phyloP scores from a whole-genome alignment of 2,797 vertebrate genomes.

The Sternarchorhynchus goeldii region DNA sequence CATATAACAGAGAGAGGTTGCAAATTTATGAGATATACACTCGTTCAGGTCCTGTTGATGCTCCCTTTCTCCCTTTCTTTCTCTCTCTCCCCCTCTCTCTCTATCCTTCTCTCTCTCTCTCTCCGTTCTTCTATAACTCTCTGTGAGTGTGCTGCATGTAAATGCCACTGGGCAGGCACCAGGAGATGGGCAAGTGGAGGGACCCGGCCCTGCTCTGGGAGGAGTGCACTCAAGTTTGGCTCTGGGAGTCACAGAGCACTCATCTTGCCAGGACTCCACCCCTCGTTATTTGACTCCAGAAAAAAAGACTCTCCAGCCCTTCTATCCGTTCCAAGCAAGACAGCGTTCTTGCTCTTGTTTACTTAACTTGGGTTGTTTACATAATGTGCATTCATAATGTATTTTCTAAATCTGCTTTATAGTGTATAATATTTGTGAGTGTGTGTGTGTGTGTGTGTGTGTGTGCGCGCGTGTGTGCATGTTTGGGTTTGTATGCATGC shows the following conservation, averaged over 20 bases:
- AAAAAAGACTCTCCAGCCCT: not conserved
- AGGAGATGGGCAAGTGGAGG: slow-evolving; percentile 12
- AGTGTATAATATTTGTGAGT: slow-evolving; percentile 1
- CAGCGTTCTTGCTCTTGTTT: too few species aligned
- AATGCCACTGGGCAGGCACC: slow-evolving; percentile 19
- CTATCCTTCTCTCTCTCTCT: not conserved
- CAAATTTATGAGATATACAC: too few species aligned
- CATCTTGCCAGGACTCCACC: not conserved
- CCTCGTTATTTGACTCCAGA: not conserved
- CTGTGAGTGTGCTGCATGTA: not conserved
- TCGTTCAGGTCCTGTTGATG: too few species aligned
- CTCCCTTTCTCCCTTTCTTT: not conserved
- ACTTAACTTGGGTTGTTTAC: too few species aligned
- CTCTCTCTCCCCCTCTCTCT: not conserved
- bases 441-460: slow-evolving; percentile 22
- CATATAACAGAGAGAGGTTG: too few species aligned
- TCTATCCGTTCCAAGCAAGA: not conserved
- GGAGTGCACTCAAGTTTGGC: not conserved
- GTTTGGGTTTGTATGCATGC: not conserved
- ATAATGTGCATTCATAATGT: too few species aligned
- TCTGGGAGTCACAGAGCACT: not conserved
- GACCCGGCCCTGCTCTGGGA: slow-evolving; percentile 1
- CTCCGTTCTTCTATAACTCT: not conserved
- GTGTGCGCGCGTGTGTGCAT: slow-evolving; percentile 7
- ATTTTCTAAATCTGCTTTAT: slow-evolving; percentile 17